Base-by-base conservation (phyloP, 2,113 vertebrate species). In the Alligator sinensis region DNA sequence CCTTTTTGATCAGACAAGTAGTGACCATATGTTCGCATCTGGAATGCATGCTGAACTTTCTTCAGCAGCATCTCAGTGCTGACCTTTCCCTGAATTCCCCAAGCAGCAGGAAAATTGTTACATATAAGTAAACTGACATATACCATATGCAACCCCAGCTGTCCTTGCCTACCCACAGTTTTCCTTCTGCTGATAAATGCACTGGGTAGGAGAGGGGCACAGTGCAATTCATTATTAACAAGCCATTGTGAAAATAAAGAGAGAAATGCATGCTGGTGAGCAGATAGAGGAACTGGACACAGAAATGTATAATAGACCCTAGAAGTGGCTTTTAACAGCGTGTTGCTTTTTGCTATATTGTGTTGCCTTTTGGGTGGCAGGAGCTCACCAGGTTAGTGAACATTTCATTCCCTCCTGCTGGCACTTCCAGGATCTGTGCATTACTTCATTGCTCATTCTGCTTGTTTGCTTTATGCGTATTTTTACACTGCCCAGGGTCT, bases 61-160 rank as follows among this genome's bases (percentile, higher is more conserved):
- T 96, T 95, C 84, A 84, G 93, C 16, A 72, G 92, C 85, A 92
- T 96, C 96, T 96, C 92, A 89, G 79, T 84, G 75, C 57, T 97
- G 97, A 96, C 95, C 96, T 96, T 97, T 94, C 88, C 92, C 82
- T 92, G 86, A 94, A 93, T 95, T 95, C 96, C 86, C 91, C 84
- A 81, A 94, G 82, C 80, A 83, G 86, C 80, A 91, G 87, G 74
- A 95, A 97, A 96, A 95, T 84, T 64, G 89, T 86, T 70, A 84
- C 95, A 91, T 90, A 87, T 94, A 90, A 96, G 96, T 91, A 94
- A 96, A 96, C 93, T 95, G 93, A 91, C 95, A 84, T 92, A 62
- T 22, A 88, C 89, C 94, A 90, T 10, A 1, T 93, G 97, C 91
- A 94, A 84, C 80, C 60, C 86, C 97, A 96, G 96, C 96, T 97